phyloP scores from a whole-genome alignment of 2,797 vertebrate genomes.

The Sparidentex hasta region DNA sequence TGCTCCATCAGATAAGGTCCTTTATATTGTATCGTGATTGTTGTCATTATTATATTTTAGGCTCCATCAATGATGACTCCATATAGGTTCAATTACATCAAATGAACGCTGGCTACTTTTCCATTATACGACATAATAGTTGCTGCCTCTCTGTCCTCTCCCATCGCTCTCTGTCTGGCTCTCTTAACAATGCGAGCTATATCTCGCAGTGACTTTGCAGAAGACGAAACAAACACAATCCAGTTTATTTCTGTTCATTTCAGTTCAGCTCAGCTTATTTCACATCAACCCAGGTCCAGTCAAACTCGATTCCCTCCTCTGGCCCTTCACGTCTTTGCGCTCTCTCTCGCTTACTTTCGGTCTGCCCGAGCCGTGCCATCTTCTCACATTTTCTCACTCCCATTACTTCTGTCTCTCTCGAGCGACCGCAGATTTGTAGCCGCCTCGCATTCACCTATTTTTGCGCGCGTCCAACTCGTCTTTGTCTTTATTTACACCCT shows the following conservation, averaged over 20 bases:
- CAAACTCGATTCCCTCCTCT: conserved; percentile 32
- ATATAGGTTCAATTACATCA: not conserved
- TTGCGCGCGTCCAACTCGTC: conserved; percentile 10
- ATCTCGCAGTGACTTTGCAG: conserved; percentile 11
- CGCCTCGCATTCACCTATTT: not conserved
- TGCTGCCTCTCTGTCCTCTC: conserved; percentile 9
- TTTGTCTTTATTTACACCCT: conserved; percentile 21
- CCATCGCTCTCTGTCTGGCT: not conserved
- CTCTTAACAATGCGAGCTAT: conserved; percentile 13
- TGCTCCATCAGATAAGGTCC: not conserved
- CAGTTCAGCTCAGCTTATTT: conserved; percentile 35
- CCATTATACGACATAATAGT: not conserved
- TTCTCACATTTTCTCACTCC: conserved; percentile 36
- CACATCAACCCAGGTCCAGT: conserved; percentile 40
- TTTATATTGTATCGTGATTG: not conserved
- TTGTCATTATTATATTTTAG: not conserved
- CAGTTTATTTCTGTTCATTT: conserved; percentile 38
- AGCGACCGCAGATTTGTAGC: conserved; percentile 13
- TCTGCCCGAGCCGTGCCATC: conserved; percentile 7
- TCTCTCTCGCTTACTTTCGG: conserved; percentile 27
- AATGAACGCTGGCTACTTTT: not conserved
- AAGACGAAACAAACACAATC: conserved; percentile 50
- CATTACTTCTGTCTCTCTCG: conserved; percentile 28
- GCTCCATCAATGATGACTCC: not conserved
- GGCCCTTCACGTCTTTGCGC: conserved; percentile 16